Percentiles rank a stretch among this genome's conserved stretches.
Conservation (phyloP, 2,797 vertebrate genomes). For the Rhadinocentrus ornatus region DNA sequence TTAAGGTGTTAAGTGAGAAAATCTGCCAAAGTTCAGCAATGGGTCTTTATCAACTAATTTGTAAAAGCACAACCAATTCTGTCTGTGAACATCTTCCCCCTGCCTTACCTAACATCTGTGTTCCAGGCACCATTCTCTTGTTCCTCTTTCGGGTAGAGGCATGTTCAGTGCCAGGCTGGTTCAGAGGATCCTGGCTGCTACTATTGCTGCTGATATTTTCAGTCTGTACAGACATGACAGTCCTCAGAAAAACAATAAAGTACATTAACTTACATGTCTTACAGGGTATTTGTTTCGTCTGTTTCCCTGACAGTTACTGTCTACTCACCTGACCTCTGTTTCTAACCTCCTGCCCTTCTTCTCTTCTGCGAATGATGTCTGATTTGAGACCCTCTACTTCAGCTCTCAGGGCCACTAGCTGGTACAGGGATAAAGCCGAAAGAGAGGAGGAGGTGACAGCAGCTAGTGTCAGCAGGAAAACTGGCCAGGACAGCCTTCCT, state of each 20-base stretch:
- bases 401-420: constrained; percentile 85
- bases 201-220: constrained; percentile 37
- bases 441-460: constrained; percentile 87
- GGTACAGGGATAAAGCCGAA: constrained; percentile 86
- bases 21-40: neutral
- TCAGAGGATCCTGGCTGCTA: constrained; percentile 22
- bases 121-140: constrained; percentile 53
- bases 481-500: constrained; percentile 70
- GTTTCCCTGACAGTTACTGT: neutral
- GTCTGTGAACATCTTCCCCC: neutral
- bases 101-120: constrained; percentile 60
- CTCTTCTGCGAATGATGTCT: constrained; percentile 76
- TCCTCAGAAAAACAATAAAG: constrained; percentile 10
- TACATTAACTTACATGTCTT: neutral
- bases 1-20: neutral
- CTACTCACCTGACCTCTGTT: constrained; percentile 66
- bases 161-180: constrained; percentile 4
- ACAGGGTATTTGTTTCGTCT: neutral
- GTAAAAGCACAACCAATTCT: neutral
- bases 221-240: constrained; percentile 49
- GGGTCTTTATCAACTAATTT: neutral
- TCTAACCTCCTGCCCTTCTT: constrained; percentile 57
- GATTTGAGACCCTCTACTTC: constrained; percentile 87
- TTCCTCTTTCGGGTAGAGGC: constrained; percentile 29
- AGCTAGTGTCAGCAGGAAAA: constrained; percentile 81